A percentile compares a stretch with the other conserved stretches of the same genome.
Evolutionary conservation across 2,797 vertebrate genomes (phyloP).

Genomic region (Neopelma chrysocephalum): DNA sequence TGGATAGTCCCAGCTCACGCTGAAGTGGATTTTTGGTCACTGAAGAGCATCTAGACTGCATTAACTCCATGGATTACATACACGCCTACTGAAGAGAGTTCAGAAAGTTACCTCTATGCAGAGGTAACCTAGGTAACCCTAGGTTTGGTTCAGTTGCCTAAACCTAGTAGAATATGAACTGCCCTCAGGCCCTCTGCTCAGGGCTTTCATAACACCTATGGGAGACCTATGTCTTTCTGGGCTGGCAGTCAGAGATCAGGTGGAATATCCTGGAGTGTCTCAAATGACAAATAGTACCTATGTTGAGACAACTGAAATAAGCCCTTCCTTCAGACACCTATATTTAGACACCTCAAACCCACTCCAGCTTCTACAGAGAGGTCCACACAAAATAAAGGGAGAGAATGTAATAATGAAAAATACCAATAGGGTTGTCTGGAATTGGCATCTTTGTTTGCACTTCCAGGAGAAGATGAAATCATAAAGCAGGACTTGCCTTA

Average conservation of each 20-base stretch:
- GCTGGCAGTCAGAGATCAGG: background rate
- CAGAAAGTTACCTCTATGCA: background rate
- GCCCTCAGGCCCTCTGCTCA: background rate
- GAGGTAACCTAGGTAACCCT: too few relatives aligned
- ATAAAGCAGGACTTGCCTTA: background rate
- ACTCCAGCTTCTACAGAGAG: background rate
- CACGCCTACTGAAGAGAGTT: background rate
- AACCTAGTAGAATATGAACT: background rate
- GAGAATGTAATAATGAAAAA: background rate
- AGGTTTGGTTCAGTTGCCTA: background rate
- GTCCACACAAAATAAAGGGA: background rate
- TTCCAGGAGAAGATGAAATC: background rate
- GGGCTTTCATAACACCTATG: background rate
- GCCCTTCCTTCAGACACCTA: background rate
- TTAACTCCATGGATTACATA: background rate
- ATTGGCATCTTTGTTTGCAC: background rate
- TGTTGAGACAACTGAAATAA: background rate
- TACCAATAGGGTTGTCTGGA: background rate
- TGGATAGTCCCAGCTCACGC: background rate
- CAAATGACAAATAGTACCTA: background rate
- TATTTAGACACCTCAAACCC: background rate
- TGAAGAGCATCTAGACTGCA: background rate
- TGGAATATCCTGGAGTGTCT: background rate
- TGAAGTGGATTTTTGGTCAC: background rate
- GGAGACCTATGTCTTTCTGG: background rate